Percentiles rank a stretch among this genome's conserved stretches.
Evolutionary conservation across 2,888 invertebrate genomes (phyloP).

Genomic region (Xestia rhomboidea): DNA sequence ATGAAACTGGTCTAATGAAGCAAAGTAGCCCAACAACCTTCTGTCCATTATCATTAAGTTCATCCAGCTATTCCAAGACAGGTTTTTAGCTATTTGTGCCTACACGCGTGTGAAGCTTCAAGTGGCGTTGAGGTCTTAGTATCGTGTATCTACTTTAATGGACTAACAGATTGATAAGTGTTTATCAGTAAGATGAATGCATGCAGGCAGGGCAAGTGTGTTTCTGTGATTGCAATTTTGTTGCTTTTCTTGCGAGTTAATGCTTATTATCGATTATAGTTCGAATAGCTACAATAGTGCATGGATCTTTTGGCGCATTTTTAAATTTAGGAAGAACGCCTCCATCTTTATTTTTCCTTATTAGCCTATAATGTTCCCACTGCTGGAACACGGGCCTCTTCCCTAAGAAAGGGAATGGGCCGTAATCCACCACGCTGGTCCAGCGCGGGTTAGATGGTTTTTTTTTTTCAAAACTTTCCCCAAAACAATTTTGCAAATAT

Average conservation of each 20-base stretch:
- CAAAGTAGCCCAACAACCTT: neutral
- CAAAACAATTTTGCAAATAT: neutral
- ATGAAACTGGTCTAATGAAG: neutral
- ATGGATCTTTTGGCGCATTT: neutral
- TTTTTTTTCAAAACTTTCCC: neutral
- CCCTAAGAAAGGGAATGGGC: neutral
- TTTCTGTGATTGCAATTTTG: slow-evolving; percentile 4
- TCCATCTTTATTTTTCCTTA: neutral
- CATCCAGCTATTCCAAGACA: slow-evolving; percentile 5
- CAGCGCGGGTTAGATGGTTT: neutral
- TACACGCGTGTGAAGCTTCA: slow-evolving; percentile 13
- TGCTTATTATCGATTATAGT: neutral
- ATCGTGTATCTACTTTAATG: slow-evolving; percentile 17
- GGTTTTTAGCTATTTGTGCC: slow-evolving; percentile 1
- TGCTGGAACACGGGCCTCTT: neutral
- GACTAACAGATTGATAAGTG: slow-evolving; percentile 29
- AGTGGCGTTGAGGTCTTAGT: slow-evolving; percentile 7
- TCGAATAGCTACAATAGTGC: neutral
- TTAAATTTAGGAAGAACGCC: neutral
- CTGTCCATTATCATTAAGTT: neutral
- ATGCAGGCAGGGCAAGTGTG: neutral
- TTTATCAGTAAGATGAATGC: slow-evolving; percentile 26
- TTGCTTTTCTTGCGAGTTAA: neutral
- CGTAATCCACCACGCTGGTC: neutral
- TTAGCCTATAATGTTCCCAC: neutral